These are phyloP conservation scores for Rana temporaria DNA, from an alignment of 2,113 vertebrate genomes.

Conservation along the genomic window DNA sequence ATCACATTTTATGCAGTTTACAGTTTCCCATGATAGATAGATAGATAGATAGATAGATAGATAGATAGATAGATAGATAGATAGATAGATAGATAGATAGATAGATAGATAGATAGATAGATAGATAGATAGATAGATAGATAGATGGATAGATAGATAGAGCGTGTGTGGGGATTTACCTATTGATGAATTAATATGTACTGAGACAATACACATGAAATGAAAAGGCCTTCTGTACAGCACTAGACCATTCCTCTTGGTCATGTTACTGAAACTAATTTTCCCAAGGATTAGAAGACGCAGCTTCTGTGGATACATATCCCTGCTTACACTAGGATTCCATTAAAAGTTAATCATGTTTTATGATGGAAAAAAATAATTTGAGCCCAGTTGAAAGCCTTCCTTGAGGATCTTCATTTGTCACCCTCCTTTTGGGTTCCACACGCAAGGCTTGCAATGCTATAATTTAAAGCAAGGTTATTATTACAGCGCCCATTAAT, in stretches of 20 bases:
- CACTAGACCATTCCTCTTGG: slow-evolving; percentile 31
- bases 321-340: slow-evolving; percentile 58
- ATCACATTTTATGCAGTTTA: too few species aligned
- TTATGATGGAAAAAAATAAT: slow-evolving; percentile 59
- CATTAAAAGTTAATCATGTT: slow-evolving; percentile 64
- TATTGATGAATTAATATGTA: slow-evolving; percentile 39
- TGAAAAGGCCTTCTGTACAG: background rate
- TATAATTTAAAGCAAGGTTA: slow-evolving; percentile 54
- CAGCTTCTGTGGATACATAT: slow-evolving; percentile 47
- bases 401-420: slow-evolving; percentile 59
- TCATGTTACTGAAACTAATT: slow-evolving; percentile 44
- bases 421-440: slow-evolving; percentile 59
- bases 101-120: too few species aligned
- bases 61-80: too few species aligned
- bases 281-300: slow-evolving; percentile 44
- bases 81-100: too few species aligned
- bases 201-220: slow-evolving; percentile 30
- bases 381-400: slow-evolving; percentile 43
- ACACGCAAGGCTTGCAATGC: slow-evolving; percentile 59
- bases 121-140: background rate
- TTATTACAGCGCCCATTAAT: slow-evolving; percentile 38
- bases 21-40: too few species aligned
- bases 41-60: too few species aligned
- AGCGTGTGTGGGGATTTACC: background rate
- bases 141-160: background rate